phyloP scores from a whole-genome alignment of 2,113 vertebrate species.

The Loxodonta africana region DNA sequence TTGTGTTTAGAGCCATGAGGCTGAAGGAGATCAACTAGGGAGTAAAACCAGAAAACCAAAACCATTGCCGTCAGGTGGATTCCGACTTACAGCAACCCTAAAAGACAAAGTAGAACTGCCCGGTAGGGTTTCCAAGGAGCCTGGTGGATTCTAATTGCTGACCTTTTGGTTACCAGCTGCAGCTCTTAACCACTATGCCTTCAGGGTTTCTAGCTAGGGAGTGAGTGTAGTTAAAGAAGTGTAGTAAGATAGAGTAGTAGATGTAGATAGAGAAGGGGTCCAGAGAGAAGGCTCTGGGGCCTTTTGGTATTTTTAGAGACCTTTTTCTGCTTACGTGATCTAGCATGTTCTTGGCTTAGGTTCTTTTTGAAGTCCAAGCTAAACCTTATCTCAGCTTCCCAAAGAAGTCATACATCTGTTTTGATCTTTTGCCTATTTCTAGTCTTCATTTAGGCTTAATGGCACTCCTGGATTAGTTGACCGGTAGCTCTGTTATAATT shows the following conservation, averaged over 20 bases:
- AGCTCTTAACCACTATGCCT: no score
- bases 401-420: slow-evolving; percentile 41
- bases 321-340: background rate
- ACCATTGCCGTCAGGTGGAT: no score
- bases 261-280: background rate
- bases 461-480: background rate
- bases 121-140: no score
- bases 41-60: background rate
- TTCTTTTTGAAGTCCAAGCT: slow-evolving; percentile 33
- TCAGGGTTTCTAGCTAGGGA: background rate
- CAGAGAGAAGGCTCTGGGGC: background rate
- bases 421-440: background rate
- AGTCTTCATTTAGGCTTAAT: slow-evolving; percentile 11
- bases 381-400: background rate
- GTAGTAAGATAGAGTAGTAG: background rate
- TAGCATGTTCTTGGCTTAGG: background rate
- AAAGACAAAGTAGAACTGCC: no score
- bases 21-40: background rate
- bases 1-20: background rate
- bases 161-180: no score
- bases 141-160: no score
- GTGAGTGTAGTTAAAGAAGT: background rate
- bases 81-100: background rate
- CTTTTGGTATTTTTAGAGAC: background rate
- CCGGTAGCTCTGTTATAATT: background rate